Evolutionary conservation across 2,797 vertebrate species (phyloP).

Genomic region (Sebastes aleutianus): DNA sequence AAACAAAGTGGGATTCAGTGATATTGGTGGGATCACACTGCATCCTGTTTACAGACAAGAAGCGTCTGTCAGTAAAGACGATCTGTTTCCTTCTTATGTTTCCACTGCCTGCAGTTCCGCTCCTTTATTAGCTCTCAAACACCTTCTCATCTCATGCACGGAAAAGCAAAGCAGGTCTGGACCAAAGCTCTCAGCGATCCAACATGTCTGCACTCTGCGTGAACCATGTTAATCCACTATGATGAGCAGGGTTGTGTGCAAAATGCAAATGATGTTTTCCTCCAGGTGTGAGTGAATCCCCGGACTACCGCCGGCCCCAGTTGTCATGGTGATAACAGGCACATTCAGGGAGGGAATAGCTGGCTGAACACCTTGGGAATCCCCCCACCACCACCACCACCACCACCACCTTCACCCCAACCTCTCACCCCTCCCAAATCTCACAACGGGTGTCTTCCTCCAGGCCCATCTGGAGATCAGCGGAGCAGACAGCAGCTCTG

Average conservation of each 20-base stretch:
- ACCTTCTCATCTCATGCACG: conserved; percentile 13
- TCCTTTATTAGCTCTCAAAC: conserved; percentile 18
- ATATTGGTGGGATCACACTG: conserved; percentile 15
- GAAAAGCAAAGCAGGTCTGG: neutral
- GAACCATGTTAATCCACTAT: conserved; percentile 58
- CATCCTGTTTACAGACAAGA: conserved; percentile 32
- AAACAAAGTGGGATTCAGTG: conserved; percentile 22
- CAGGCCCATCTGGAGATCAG: conserved; percentile 41
- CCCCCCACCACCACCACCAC: conserved; percentile 25
- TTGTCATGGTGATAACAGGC: conserved; percentile 82
- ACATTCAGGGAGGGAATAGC: conserved; percentile 54
- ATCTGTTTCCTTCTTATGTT: neutral
- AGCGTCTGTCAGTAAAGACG: conserved; percentile 29
- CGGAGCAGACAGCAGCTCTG: conserved; percentile 16
- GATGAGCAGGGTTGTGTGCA: conserved; percentile 55
- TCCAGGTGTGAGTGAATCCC: conserved; percentile 77
- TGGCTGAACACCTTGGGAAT: conserved; percentile 76
- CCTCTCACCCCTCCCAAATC: conserved; percentile 3
- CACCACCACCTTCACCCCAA: neutral
- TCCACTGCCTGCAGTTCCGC: conserved; percentile 6
- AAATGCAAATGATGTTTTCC: conserved; percentile 69
- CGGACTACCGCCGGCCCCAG: conserved; percentile 69
- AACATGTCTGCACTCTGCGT: conserved; percentile 46
- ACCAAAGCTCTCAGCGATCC: conserved; percentile 15
- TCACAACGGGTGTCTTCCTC: conserved; percentile 28